Conservation (phyloP, 1,140 invertebrate genomes). For the Caenorhabditis brenneri region DNA sequence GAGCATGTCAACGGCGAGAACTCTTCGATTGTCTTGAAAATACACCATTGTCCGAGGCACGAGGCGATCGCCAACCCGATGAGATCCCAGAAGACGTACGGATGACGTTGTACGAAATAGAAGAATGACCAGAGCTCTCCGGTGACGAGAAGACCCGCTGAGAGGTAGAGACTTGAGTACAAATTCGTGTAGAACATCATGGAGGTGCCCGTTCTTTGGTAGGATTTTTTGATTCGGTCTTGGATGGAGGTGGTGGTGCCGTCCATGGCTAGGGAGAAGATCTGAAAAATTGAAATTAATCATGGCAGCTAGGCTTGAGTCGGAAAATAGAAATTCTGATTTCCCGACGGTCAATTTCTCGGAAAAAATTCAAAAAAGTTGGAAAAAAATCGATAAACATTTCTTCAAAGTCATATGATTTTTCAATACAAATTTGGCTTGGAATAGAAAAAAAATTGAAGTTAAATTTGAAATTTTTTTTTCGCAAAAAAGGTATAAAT, state of each 20-base stretch:
- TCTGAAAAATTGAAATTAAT: too few species aligned
- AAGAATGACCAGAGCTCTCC: conserved; percentile 86
- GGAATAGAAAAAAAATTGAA: too few species aligned
- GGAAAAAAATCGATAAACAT: too few species aligned
- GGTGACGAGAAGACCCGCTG: conserved; percentile 46
- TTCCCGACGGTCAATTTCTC: too few species aligned
- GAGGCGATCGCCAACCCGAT: conserved; percentile 81
- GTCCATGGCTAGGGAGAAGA: conserved; percentile 90
- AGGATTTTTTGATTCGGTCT: conserved; percentile 75
- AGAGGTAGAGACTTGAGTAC: conserved; percentile 78
- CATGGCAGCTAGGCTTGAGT: too few species aligned
- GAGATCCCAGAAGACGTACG: conserved; percentile 80
- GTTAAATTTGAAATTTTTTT: too few species aligned
- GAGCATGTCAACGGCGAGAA: conserved; percentile 95
- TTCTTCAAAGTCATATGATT: too few species aligned
- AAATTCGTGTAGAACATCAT: conserved; percentile 96
- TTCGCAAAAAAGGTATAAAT: too few species aligned
- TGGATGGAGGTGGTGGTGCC: conserved; percentile 81
- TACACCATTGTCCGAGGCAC: conserved; percentile 92
- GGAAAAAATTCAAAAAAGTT: too few species aligned
- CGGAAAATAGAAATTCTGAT: too few species aligned
- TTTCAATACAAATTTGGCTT: too few species aligned
- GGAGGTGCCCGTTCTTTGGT: conserved; percentile 83
- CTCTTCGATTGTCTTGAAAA: conserved; percentile 88
- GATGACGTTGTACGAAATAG: conserved; percentile 82